phyloP scores from a whole-genome alignment of 2,113 vertebrate genomes.

The Rhinoptilus africanus region DNA sequence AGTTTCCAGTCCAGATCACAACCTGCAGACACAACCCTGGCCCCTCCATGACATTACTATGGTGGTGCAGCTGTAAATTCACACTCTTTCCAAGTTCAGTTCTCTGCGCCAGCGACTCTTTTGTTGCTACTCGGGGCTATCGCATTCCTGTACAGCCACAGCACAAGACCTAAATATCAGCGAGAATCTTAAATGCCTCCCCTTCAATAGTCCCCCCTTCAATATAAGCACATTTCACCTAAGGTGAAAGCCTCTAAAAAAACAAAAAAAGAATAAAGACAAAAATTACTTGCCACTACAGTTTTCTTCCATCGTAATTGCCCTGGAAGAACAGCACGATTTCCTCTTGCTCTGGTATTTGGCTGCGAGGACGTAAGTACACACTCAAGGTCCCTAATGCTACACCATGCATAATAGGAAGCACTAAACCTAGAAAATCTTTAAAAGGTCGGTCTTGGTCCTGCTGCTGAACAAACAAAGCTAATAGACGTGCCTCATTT shows the following conservation, averaged over 20 bases:
- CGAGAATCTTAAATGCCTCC: background rate
- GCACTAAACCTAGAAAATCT: background rate
- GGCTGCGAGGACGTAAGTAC: background rate
- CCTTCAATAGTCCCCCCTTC: background rate
- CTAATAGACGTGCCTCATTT: background rate
- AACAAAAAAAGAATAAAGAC: background rate
- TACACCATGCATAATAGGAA: background rate
- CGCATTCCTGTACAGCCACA: background rate
- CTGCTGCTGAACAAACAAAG: conserved; percentile 9
- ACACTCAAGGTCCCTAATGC: background rate
- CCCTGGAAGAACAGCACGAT: background rate
- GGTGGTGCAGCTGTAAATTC: background rate
- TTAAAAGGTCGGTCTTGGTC: background rate
- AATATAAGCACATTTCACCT: background rate
- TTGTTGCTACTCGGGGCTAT: background rate
- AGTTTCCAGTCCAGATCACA: background rate
- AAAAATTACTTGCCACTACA: background rate
- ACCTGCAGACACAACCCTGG: background rate
- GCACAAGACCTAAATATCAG: background rate
- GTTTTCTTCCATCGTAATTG: background rate
- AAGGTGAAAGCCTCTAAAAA: background rate
- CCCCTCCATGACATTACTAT: background rate
- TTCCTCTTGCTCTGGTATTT: background rate
- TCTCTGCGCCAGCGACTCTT: background rate
- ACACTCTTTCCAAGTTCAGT: background rate